Evolutionary conservation across 2,888 invertebrate genomes (phyloP).

Genomic region (Apamea anceps): DNA sequence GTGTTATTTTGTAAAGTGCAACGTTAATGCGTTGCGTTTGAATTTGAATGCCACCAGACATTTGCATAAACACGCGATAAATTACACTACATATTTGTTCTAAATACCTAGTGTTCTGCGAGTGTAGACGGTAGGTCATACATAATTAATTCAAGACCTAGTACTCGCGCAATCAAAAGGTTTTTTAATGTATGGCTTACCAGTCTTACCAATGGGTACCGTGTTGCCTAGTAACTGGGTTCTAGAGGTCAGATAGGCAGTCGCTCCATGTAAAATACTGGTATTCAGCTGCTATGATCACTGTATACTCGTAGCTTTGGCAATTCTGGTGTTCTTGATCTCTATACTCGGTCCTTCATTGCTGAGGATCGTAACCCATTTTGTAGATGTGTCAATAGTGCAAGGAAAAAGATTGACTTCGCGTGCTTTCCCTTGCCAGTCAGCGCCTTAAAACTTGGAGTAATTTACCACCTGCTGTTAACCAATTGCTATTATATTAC

Average conservation of each 20-base stretch:
- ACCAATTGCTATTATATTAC: too few species aligned
- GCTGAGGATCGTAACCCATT: neutral
- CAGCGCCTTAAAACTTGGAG: neutral
- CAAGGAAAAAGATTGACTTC: neutral
- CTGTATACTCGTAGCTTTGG: too few species aligned
- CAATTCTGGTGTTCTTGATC: neutral
- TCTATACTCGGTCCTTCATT: neutral
- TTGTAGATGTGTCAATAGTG: neutral
- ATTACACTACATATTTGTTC: conserved; percentile 47
- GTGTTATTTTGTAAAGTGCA: conserved; percentile 56
- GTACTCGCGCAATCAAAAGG: neutral
- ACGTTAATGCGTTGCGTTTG: conserved; percentile 31
- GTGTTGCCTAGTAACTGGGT: too few species aligned
- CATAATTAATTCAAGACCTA: conserved; percentile 23
- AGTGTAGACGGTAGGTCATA: conserved; percentile 19
- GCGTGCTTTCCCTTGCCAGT: neutral
- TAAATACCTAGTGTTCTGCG: conserved; percentile 31
- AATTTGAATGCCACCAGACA: conserved; percentile 42
- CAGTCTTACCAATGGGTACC: too few species aligned
- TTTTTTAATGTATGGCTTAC: neutral
- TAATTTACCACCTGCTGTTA: too few species aligned
- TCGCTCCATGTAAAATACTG: too few species aligned
- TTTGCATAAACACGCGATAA: conserved; percentile 52
- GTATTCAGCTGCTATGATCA: too few species aligned
- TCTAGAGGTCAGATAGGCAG: too few species aligned